Conservation (phyloP, 2,797 vertebrate genomes). For the Coranthus polyacanthus region DNA sequence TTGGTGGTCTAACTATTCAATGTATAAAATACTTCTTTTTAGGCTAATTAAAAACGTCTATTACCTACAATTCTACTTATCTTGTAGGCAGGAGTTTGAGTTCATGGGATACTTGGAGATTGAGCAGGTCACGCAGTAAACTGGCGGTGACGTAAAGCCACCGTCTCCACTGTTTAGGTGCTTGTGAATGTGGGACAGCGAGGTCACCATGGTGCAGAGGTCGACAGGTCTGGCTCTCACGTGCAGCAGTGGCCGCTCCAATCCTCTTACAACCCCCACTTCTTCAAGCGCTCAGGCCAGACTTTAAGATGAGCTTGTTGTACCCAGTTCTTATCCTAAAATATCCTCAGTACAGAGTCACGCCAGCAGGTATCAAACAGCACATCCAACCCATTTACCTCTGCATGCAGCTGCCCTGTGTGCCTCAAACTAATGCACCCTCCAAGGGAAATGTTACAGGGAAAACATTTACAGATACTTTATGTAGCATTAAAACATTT, state of each 20-base stretch:
- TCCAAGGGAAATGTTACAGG: background rate
- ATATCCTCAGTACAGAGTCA: slow-evolving; percentile 66
- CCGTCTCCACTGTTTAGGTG: slow-evolving; percentile 23
- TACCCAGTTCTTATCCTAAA: slow-evolving; percentile 74
- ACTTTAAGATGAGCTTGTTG: slow-evolving; percentile 71
- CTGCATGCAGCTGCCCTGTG: background rate
- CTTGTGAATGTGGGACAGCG: slow-evolving; percentile 70
- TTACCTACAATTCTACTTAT: background rate
- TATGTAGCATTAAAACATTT: background rate
- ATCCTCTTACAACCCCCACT: slow-evolving; percentile 83
- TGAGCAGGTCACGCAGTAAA: slow-evolving; percentile 31
- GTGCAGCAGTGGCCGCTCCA: slow-evolving; percentile 62
- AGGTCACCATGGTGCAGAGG: slow-evolving; percentile 65
- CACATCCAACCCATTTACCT: slow-evolving; percentile 32
- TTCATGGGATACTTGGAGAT: slow-evolving; percentile 4
- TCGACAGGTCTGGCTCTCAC: slow-evolving; percentile 73
- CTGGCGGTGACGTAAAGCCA: slow-evolving; percentile 30
- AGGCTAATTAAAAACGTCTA: background rate
- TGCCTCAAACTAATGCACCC: slow-evolving; percentile 3
- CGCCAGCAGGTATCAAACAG: slow-evolving; percentile 76
- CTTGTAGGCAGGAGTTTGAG: slow-evolving; percentile 1
- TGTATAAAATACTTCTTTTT: background rate
- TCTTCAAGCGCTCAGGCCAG: slow-evolving; percentile 70
- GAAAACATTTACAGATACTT: background rate
- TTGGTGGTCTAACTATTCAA: background rate